Evolutionary conservation across 2,113 vertebrate genomes (phyloP), one percentile per base, ranked within the genome.

Genomic region (Otis tarda): DNA sequence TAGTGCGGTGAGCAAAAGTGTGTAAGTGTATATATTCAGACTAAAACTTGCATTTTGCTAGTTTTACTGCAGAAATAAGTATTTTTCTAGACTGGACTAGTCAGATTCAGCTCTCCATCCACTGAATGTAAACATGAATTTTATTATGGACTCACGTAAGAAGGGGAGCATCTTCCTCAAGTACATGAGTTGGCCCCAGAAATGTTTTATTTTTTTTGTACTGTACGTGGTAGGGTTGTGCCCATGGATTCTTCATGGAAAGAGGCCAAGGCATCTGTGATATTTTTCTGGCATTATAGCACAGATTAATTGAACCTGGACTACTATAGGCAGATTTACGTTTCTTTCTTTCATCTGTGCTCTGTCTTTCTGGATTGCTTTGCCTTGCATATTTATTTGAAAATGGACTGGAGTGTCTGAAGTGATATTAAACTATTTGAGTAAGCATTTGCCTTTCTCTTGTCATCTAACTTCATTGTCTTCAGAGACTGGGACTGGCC

Each of bases 241-340:
- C 13, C 16, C 10, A 10, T 10, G 22, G 53, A 56, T 83, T 56
- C 52, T 55, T 11, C 18, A 12, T 24, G 28, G 30, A 45, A 73
- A 45, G 37, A 67, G 9, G 13, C 15, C 39, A 35, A 25, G 0
- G 7, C 3, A 43, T 22, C 33, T 6, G 1, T 50, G 30, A 2
- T 33, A 6, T 71, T 90, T 84, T 82, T 50, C 14, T 78, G 70
- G 9, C 19, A 39, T 69, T 61, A 16, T 9, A 9, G 37, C 49
- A 50, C 41, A 28, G 23, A 14, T 93, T 47, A 61, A 45, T 43
- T 52, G 31, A 23, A 71, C 39, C 14, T 47, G 37, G 19, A 21
- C 9, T 50, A 20, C 30, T n/a, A n/a, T 14, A 55, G 24, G 19
- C n/a, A 90, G 52, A 20, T 56, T 31, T 67, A 7, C 0, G 0